Conservation (phyloP, 2,888 invertebrate genomes). For the Meiosimyza platycephala region DNA sequence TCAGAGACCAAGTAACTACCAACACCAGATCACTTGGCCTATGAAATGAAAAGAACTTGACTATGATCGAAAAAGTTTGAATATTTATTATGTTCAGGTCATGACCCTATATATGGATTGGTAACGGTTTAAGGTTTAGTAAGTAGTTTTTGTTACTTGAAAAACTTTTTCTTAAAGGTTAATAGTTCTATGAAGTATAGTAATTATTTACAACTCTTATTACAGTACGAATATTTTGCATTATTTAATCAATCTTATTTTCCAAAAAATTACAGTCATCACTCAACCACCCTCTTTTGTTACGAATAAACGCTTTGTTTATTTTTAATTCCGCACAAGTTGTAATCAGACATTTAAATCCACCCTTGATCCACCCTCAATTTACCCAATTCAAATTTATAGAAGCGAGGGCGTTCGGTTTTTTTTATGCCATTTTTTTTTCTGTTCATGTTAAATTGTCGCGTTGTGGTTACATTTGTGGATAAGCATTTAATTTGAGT, state of each 20-base stretch:
- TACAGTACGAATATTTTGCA: too few species aligned
- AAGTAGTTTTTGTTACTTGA: too few species aligned
- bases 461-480: constrained; percentile 13
- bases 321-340: constrained; percentile 28
- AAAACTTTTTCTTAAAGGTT: too few species aligned
- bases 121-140: too few species aligned
- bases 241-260: constrained; percentile 8
- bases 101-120: too few species aligned
- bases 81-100: too few species aligned
- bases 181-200: too few species aligned
- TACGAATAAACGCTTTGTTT: constrained; percentile 9
- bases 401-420: constrained; percentile 9
- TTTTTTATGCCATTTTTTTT: neutral
- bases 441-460: neutral
- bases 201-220: too few species aligned
- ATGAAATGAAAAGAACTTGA: too few species aligned
- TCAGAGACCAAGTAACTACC: too few species aligned
- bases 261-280: constrained; percentile 12
- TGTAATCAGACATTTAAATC: constrained; percentile 32
- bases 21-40: too few species aligned
- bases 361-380: constrained; percentile 22
- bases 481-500: constrained; percentile 27
- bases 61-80: too few species aligned
- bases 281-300: neutral
- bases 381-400: constrained; percentile 23